Conservation (phyloP, 2,113 vertebrate genomes). For the Sterrhoptilus dennistouni region DNA sequence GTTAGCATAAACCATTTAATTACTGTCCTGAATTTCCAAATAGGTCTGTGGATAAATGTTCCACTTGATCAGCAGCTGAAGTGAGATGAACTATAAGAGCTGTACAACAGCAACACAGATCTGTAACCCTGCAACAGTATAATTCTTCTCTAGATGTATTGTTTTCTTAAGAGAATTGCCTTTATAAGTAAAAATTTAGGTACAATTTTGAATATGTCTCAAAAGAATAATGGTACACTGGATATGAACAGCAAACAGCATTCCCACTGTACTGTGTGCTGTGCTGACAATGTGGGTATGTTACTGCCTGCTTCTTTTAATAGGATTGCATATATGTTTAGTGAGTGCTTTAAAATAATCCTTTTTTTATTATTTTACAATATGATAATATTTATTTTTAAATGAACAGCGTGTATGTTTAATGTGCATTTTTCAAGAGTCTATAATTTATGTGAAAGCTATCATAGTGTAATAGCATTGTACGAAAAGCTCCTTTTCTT, state of each 20-base stretch:
- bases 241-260: neutral
- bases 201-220: neutral
- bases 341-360: conserved; percentile 52
- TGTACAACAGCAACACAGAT: neutral
- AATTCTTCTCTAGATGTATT: neutral
- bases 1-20: neutral
- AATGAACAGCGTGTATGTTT: conserved; percentile 73
- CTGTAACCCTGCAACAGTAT: neutral
- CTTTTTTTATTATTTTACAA: conserved; percentile 63
- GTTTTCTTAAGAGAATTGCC: neutral
- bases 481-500: conserved; percentile 83
- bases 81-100: neutral
- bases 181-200: neutral
- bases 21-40: neutral
- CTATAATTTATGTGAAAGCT: conserved; percentile 79
- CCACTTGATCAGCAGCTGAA: neutral
- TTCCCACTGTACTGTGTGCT: neutral
- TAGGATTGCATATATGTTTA: conserved; percentile 31
- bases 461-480: conserved; percentile 81
- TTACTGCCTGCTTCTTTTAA: neutral
- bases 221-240: neutral
- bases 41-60: neutral
- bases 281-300: neutral
- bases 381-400: conserved; percentile 70
- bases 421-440: conserved; percentile 61